phyloP scores from a whole-genome alignment of 2,113 vertebrate species.

The Semicossyphus pulcher region DNA sequence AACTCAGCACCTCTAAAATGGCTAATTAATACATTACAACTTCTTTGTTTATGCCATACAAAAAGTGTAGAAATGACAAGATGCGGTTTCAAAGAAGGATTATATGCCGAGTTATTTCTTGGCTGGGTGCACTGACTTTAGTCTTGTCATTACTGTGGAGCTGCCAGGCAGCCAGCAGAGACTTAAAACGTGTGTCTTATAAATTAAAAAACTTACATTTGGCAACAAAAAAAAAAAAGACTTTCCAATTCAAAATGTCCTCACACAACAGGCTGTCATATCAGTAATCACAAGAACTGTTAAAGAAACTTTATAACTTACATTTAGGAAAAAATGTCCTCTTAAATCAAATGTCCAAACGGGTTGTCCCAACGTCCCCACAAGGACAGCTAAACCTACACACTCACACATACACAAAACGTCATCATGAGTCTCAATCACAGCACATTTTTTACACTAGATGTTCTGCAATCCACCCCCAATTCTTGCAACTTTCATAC shows the following conservation, averaged over 20 bases:
- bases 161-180: neutral
- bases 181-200: neutral
- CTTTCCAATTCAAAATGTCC: neutral
- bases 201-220: neutral
- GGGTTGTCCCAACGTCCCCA: too few species aligned
- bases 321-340: too few species aligned
- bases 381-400: neutral
- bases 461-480: slow-evolving; percentile 26
- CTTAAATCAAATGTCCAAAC: neutral
- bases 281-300: neutral
- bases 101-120: neutral
- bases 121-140: neutral
- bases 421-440: neutral
- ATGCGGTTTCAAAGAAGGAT: neutral
- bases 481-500: slow-evolving; percentile 3
- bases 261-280: neutral
- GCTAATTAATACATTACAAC: neutral
- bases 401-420: neutral
- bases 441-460: slow-evolving; percentile 24
- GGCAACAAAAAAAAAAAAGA: neutral
- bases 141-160: neutral
- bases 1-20: neutral
- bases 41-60: neutral
- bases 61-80: neutral
- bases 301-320: neutral